phyloP scores from a whole-genome alignment of 2,888 invertebrate species.

The Temnothorax ravouxi region DNA sequence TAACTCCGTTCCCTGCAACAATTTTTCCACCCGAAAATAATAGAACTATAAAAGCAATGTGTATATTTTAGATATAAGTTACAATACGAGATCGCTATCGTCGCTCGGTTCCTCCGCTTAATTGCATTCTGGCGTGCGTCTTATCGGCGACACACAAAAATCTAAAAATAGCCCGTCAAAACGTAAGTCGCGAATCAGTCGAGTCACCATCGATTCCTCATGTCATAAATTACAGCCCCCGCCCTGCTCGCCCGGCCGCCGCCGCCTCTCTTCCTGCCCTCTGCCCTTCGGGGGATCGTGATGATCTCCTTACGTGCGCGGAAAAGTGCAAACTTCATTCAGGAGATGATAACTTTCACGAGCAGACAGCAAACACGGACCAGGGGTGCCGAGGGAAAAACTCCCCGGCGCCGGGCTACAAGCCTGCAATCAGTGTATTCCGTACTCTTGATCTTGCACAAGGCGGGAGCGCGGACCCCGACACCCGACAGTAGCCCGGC shows the following conservation, averaged over 20 bases:
- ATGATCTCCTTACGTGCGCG: slow-evolving; percentile 58
- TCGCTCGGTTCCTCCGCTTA: slow-evolving; percentile 40
- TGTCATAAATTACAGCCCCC: slow-evolving; percentile 63
- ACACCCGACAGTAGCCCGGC: slow-evolving; percentile 65
- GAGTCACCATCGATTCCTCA: slow-evolving; percentile 48
- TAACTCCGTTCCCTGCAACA: background rate
- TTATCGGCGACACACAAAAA: slow-evolving; percentile 60
- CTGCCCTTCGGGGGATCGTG: slow-evolving; percentile 57
- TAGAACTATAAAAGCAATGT: slow-evolving; percentile 15
- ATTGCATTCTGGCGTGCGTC: slow-evolving; percentile 66
- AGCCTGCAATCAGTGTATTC: slow-evolving; percentile 61
- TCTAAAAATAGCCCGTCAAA: slow-evolving; percentile 62
- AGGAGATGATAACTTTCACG: slow-evolving; percentile 64
- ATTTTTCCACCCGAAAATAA: slow-evolving; percentile 17
- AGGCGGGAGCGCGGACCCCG: slow-evolving; percentile 42
- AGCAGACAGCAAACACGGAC: slow-evolving; percentile 38
- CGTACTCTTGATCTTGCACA: slow-evolving; percentile 56
- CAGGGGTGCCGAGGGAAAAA: background rate
- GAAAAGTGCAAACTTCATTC: slow-evolving; percentile 67
- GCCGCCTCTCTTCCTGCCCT: background rate
- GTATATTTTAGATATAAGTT: slow-evolving; percentile 41
- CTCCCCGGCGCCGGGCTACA: slow-evolving; percentile 31
- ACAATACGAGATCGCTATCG: slow-evolving; percentile 31
- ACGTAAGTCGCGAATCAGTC: slow-evolving; percentile 60
- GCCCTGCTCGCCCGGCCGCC: background rate